A percentile compares a stretch with the other conserved stretches of the same genome.
phyloP scores from a whole-genome alignment of 2,113 vertebrate genomes.

The Notarius lentiginosus region DNA sequence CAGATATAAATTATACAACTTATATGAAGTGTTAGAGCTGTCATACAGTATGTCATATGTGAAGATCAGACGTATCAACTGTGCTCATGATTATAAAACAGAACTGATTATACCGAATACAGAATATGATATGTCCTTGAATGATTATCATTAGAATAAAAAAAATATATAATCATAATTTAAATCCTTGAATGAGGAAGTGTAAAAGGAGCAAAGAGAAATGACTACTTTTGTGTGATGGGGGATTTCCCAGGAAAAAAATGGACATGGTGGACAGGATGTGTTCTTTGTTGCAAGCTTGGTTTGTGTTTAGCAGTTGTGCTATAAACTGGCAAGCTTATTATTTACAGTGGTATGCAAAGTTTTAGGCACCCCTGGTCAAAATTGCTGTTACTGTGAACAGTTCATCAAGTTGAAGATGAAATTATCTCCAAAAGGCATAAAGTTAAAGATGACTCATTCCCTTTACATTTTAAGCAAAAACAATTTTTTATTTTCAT shows the following conservation, averaged over 20 bases:
- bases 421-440: too few species aligned
- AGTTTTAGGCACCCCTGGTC: too few species aligned
- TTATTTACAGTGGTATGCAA: too few species aligned
- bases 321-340: not conserved
- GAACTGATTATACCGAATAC: not conserved
- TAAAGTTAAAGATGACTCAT: too few species aligned
- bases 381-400: too few species aligned
- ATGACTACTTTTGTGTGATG: not conserved
- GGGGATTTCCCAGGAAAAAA: slow-evolving; percentile 20
- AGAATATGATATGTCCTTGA: not conserved
- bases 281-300: not conserved
- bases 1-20: not conserved
- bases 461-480: too few species aligned
- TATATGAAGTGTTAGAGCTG: not conserved
- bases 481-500: too few species aligned
- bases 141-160: not conserved
- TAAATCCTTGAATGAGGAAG: slow-evolving; percentile 12
- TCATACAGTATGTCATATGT: not conserved
- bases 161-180: not conserved
- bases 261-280: not conserved
- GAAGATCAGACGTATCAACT: not conserved
- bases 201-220: slow-evolving; percentile 2
- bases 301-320: not conserved
- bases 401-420: too few species aligned
- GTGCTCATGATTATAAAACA: not conserved